Evolutionary conservation across 1,140 invertebrate genomes (phyloP).

Genomic region (Doryteuthis pealeii): DNA sequence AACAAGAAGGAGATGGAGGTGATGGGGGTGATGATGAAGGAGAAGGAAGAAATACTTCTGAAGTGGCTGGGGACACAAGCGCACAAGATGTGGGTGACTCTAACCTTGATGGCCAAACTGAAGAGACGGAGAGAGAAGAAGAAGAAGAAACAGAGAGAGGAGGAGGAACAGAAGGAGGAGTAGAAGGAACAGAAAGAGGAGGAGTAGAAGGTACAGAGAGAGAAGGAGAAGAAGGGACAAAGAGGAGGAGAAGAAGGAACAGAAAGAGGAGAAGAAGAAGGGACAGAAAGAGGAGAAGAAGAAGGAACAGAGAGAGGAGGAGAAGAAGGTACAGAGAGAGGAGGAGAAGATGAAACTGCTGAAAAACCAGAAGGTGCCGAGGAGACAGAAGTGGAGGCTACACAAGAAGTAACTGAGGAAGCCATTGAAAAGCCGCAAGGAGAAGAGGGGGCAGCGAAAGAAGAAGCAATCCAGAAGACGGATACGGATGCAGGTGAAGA

Average conservation of each 20-base stretch:
- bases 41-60: background rate
- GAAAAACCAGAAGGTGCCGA: slow-evolving; percentile 12
- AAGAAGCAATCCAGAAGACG: slow-evolving; percentile 14
- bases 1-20: too few relatives aligned
- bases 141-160: too few relatives aligned
- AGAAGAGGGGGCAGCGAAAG: slow-evolving; percentile 15
- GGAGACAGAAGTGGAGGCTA: slow-evolving; percentile 11
- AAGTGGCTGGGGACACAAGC: background rate
- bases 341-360: slow-evolving; percentile 9
- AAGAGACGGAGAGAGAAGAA: background rate
- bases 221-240: slow-evolving; percentile 14
- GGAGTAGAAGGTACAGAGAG: background rate
- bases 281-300: too few relatives aligned
- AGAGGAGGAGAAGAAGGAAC: slow-evolving; percentile 17
- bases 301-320: too few relatives aligned
- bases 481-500: slow-evolving; percentile 16
- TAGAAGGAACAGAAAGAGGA: background rate
- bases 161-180: too few relatives aligned
- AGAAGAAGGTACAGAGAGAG: too few relatives aligned
- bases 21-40: too few relatives aligned
- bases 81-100: background rate
- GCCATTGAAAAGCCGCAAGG: slow-evolving; percentile 7
- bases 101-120: background rate
- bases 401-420: slow-evolving; percentile 16
- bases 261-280: slow-evolving; percentile 17